Conservation (phyloP, 2,113 vertebrate species). For the Casuarius casuarius region DNA sequence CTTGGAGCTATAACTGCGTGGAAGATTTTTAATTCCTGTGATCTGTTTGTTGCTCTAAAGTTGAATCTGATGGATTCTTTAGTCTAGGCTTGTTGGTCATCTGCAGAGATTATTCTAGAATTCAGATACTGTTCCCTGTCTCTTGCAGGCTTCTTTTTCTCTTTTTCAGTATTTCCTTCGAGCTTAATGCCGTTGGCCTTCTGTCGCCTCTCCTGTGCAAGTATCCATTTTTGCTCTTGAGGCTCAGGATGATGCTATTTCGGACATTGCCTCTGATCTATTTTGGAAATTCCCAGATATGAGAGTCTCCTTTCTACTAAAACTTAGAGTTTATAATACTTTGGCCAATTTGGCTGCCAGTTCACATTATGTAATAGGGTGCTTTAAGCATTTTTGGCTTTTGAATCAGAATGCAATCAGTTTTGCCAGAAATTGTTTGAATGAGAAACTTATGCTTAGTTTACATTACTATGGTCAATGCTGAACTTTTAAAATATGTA, state of each 20-base stretch:
- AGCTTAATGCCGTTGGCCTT: neutral
- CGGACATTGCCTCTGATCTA: neutral
- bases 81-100: neutral
- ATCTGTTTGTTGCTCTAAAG: neutral
- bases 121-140: neutral
- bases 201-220: neutral
- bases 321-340: neutral
- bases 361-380: neutral
- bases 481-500: neutral
- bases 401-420: neutral
- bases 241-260: neutral
- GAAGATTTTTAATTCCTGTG: neutral
- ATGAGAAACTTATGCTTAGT: neutral
- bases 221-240: neutral
- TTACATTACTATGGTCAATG: neutral
- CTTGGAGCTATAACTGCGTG: neutral
- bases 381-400: conserved; percentile 3
- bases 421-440: neutral
- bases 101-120: neutral
- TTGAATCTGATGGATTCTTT: neutral
- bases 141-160: too few species aligned
- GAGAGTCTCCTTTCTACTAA: neutral
- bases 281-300: neutral
- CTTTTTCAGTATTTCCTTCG: neutral
- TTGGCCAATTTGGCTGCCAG: neutral